Evolutionary conservation across 2,113 vertebrate species (phyloP), one percentile per base, ranked within the genome.

Genomic region (Chionodraco myersi): DNA sequence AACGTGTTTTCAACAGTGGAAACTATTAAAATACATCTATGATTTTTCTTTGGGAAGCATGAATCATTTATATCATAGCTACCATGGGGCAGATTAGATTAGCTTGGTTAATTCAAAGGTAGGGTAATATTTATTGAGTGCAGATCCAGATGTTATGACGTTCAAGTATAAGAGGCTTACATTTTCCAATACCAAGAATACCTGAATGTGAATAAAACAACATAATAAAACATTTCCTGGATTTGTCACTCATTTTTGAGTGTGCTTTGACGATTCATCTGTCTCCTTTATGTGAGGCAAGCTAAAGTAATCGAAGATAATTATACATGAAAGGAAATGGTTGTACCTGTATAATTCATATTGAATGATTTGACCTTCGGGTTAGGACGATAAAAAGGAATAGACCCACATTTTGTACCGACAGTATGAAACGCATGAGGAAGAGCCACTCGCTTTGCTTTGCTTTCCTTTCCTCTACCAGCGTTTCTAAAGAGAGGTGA

Each of bases 401-500:
- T 62, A 1, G 16, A 21, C 23, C 57, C 67, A 73, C 64, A 41
- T 74, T 76, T 61, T 47, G 59, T 36, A 61, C 34, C 70, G 12
- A 18, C 8, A 52, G 23, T 21, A 52, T 63, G 41, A 30, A 56
- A 52, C 3, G 6, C n/a, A 26, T 1, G 13, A 62, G 26, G 8
- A 36, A 10, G 5, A 5, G 44, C 16, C 15, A 14, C 49, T 53
- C 4, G 3, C 26, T 44, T 60, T 58, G 7, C 23, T 56, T 61
- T 57, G 11, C 45, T 77, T 61, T 69, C 53, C 41, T 21, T 36
- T 54, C 45, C 12, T 69, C 72, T 36, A 15, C 59, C 48, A 12
- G 21, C 6, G 15, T 26, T 2, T 15, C 80, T 56, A 54, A 75
- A 84, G 72, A 60, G 61, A 84, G 74, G 75, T 57, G 75, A 79